A percentile compares a stretch with the other conserved stretches of the same genome.
These are phyloP conservation scores for Emesis furor DNA, from an alignment of 2,888 invertebrate species.

Conservation along the genomic window DNA sequence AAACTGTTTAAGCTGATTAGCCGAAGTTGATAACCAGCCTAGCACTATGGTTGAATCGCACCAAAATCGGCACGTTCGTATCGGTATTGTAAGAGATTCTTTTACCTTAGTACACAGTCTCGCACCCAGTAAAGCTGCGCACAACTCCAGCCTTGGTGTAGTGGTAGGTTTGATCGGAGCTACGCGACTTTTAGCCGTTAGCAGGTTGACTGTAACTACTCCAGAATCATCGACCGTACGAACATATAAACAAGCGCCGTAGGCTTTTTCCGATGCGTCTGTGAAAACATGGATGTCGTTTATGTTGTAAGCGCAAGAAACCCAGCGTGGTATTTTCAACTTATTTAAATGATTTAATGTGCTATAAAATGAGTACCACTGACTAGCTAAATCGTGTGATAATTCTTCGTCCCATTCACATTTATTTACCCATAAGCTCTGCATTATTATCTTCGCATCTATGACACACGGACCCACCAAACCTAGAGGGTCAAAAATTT, in stretches of 20 bases:
- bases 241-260: slow-evolving; percentile 70
- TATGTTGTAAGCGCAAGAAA: slow-evolving; percentile 29
- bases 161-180: slow-evolving; percentile 51
- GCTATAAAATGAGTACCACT: slow-evolving; percentile 31
- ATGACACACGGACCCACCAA: slow-evolving; percentile 68
- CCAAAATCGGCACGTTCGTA: slow-evolving; percentile 24
- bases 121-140: slow-evolving; percentile 49
- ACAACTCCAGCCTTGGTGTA: slow-evolving; percentile 54
- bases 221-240: slow-evolving; percentile 30
- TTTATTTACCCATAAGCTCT: slow-evolving; percentile 61
- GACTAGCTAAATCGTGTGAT: slow-evolving; percentile 41
- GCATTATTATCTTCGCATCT: slow-evolving; percentile 68
- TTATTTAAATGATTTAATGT: slow-evolving; percentile 49
- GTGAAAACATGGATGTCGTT: slow-evolving; percentile 73
- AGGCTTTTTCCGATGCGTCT: slow-evolving; percentile 68
- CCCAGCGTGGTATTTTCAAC: slow-evolving; percentile 67
- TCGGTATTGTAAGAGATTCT: not conserved
- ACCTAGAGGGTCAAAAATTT: slow-evolving; percentile 74
- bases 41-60: slow-evolving; percentile 19
- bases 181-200: not conserved
- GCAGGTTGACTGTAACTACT: not conserved
- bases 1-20: slow-evolving; percentile 3
- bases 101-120: slow-evolving; percentile 40
- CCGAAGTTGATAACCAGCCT: slow-evolving; percentile 20
- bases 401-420: slow-evolving; percentile 59